Evolutionary conservation across 2,888 invertebrate genomes (phyloP).

Genomic region (Geophilus truncorum): DNA sequence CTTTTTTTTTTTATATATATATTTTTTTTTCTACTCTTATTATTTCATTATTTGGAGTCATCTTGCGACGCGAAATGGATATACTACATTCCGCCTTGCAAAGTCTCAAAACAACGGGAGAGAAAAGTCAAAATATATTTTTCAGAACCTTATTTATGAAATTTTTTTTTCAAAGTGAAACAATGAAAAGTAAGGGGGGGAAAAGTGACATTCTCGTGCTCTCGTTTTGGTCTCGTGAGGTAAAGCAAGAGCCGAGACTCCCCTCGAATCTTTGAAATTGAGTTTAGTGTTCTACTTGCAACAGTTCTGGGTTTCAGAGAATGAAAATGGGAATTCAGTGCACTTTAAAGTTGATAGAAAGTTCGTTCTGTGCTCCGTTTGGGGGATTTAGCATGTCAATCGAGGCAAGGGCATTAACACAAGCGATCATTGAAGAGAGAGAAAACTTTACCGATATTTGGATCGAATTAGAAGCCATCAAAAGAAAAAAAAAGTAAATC

Average conservation of each 20-base stretch:
- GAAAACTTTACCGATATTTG: not conserved
- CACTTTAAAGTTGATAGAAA: not conserved
- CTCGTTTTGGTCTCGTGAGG: not conserved
- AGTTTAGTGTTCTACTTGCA: not conserved
- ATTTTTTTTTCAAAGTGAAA: not conserved
- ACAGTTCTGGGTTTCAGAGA: not conserved
- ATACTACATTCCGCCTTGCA: too few relatives aligned
- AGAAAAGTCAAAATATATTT: too few relatives aligned
- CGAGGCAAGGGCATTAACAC: not conserved
- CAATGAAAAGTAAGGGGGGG: not conserved
- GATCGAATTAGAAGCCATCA: not conserved
- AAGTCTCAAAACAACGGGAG: too few relatives aligned
- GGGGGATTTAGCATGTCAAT: not conserved
- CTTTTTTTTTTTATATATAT: too few relatives aligned
- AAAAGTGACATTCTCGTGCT: not conserved
- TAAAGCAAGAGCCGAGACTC: not conserved
- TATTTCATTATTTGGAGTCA: too few relatives aligned
- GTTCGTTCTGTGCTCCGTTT: not conserved
- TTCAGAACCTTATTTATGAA: too few relatives aligned
- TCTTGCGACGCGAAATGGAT: too few relatives aligned
- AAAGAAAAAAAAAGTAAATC: not conserved
- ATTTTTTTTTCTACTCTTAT: too few relatives aligned
- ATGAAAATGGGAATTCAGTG: not conserved
- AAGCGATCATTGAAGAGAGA: not conserved
- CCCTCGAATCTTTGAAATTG: not conserved